Conservation (phyloP, 2,888 invertebrate genomes). For the Ligdia adustata region DNA sequence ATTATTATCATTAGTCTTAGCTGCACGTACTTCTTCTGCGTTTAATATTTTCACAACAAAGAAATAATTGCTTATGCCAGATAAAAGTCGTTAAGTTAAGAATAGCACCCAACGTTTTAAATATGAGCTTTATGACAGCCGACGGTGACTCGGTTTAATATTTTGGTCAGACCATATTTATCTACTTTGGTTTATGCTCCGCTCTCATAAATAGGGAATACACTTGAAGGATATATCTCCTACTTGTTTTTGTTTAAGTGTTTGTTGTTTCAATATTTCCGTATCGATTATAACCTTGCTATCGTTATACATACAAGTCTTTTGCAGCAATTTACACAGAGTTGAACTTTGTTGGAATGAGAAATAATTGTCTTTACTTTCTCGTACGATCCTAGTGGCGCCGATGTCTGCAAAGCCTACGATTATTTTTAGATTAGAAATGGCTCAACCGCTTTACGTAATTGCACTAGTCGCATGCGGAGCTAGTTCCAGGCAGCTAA, state of each 20-base stretch:
- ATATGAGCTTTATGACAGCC: conserved; percentile 8
- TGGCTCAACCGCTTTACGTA: conserved; percentile 84
- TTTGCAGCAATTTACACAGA: conserved; percentile 25
- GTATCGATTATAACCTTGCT: not conserved
- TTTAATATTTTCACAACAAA: conserved; percentile 8
- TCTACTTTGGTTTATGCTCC: not conserved
- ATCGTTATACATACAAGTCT: too few species aligned
- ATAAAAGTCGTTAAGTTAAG: conserved; percentile 8
- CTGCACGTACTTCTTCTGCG: conserved; percentile 5
- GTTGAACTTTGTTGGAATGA: conserved; percentile 47
- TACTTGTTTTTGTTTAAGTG: too few species aligned
- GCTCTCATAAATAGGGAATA: not conserved
- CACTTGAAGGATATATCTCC: too few species aligned
- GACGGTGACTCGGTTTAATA: conserved; percentile 12
- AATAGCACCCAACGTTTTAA: conserved; percentile 6
- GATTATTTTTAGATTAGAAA: conserved; percentile 85
- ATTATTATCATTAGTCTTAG: conserved; percentile 24
- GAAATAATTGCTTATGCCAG: conserved; percentile 1
- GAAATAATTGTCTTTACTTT: conserved; percentile 79
- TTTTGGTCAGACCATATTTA: not conserved
- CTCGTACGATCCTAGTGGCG: conserved; percentile 79
- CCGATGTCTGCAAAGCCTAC: conserved; percentile 78
- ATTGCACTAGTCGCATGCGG: conserved; percentile 80
- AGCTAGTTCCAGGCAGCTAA: conserved; percentile 81
- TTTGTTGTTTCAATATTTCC: not conserved